Conservation (phyloP, 2,797 vertebrate species). For the Gobio occitaniae region DNA sequence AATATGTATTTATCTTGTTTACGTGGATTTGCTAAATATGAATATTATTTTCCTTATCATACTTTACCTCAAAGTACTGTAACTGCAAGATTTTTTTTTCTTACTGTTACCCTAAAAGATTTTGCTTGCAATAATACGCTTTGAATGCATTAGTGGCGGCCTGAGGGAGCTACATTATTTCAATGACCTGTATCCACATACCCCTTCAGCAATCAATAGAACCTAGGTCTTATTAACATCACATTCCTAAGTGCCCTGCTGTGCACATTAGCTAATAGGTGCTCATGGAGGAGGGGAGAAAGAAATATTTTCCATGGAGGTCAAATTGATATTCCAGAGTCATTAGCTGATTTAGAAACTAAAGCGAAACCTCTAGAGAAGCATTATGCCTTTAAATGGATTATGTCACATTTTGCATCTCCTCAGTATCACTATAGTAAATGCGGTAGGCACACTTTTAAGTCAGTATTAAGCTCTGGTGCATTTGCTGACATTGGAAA, state of each 20-base stretch:
- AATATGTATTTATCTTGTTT: neutral
- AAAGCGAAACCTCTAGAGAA: conserved; percentile 35
- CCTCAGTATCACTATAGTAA: conserved; percentile 23
- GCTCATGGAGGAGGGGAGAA: conserved; percentile 48
- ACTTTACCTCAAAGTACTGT: conserved; percentile 21
- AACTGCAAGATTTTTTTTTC: neutral
- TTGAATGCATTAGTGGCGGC: conserved; percentile 27
- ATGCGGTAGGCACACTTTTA: conserved; percentile 18
- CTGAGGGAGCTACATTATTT: conserved; percentile 27
- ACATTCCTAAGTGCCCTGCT: conserved; percentile 57
- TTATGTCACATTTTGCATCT: conserved; percentile 34
- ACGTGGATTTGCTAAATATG: neutral
- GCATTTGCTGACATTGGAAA: conserved; percentile 38
- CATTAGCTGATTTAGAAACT: conserved; percentile 55
- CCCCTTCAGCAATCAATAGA: conserved; percentile 51
- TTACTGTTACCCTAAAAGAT: neutral
- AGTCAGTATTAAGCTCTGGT: conserved; percentile 19
- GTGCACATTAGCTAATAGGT: conserved; percentile 61
- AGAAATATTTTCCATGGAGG: conserved; percentile 57
- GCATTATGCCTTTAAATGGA: conserved; percentile 49
- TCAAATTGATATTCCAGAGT: conserved; percentile 61
- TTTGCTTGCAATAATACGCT: conserved; percentile 30
- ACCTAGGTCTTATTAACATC: conserved; percentile 57
- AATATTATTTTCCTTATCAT: neutral
- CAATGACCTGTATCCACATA: conserved; percentile 40